Conservation (phyloP, 2,113 vertebrate genomes). For the Labeo catla region DNA sequence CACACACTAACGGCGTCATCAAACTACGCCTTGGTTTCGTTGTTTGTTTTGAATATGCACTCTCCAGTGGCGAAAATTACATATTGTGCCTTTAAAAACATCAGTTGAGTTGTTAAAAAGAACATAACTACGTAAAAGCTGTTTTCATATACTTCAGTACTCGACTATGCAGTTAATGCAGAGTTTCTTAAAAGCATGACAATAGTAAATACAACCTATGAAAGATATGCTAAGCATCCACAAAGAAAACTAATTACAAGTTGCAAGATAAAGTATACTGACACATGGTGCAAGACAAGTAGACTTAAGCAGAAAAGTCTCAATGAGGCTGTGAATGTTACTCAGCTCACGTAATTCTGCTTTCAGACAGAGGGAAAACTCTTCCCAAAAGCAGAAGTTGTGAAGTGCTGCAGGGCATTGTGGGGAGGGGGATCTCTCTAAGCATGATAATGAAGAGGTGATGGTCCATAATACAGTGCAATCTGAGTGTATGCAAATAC, state of each 20-base stretch:
- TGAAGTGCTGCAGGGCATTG: conserved; percentile 28
- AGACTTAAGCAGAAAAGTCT: conserved; percentile 15
- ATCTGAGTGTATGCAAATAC: conserved; percentile 81
- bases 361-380: conserved; percentile 29
- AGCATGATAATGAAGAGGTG: conserved; percentile 68
- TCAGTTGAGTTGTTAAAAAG: background rate
- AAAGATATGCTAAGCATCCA: conserved; percentile 6
- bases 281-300: background rate
- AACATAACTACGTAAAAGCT: background rate
- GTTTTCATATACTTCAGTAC: background rate
- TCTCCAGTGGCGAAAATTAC: too few relatives aligned
- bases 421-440: conserved; percentile 44
- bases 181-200: background rate
- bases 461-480: conserved; percentile 67
- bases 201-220: background rate
- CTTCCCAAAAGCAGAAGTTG: conserved; percentile 33
- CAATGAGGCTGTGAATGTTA: conserved; percentile 6
- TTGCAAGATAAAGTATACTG: background rate
- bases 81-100: background rate
- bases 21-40: too few relatives aligned
- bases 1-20: too few relatives aligned
- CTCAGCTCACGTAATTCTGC: conserved; percentile 7
- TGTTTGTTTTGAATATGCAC: too few relatives aligned
- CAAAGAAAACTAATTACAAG: conserved; percentile 6
- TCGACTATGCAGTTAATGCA: background rate